These are phyloP conservation scores for Drosophila burlai DNA, from an alignment of 1,140 invertebrate species.

Conservation along the genomic window DNA sequence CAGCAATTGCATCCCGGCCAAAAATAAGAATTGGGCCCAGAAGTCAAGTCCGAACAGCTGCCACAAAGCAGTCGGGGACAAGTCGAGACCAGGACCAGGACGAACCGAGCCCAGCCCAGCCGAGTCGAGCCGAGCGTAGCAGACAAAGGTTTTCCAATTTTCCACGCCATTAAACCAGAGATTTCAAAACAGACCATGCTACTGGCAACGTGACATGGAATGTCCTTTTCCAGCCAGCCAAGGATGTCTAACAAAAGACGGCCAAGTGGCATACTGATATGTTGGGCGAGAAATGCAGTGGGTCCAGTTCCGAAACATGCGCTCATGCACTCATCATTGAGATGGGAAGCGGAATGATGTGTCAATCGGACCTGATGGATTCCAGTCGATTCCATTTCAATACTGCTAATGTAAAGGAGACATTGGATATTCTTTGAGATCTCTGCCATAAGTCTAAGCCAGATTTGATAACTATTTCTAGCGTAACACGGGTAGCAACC, in stretches of 20 bases:
- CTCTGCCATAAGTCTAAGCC: not conserved
- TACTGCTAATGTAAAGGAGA: not conserved
- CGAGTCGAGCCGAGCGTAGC: constrained; percentile 7
- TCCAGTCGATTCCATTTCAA: not conserved
- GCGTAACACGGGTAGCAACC: not conserved
- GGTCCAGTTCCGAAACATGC: not conserved
- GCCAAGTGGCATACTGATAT: constrained; percentile 4
- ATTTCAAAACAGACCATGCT: constrained; percentile 67
- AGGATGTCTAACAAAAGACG: constrained; percentile 6
- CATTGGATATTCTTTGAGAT: not conserved
- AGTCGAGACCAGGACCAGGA: constrained; percentile 1
- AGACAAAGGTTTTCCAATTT: constrained; percentile 75
- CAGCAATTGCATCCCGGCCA: constrained; percentile 31
- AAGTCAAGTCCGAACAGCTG: constrained; percentile 52
- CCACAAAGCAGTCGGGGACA: constrained; percentile 38
- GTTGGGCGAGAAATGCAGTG: not conserved
- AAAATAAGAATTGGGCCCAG: constrained; percentile 54
- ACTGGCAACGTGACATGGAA: constrained; percentile 41
- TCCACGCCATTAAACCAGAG: constrained; percentile 74
- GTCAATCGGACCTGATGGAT: not conserved
- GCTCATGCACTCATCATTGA: not conserved
- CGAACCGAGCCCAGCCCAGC: constrained; percentile 3
- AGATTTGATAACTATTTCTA: not conserved
- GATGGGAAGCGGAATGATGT: not conserved
- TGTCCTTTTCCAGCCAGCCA: constrained; percentile 8